Evolutionary conservation across 2,888 invertebrate genomes (phyloP).

Genomic region (Xiphydria camelus): DNA sequence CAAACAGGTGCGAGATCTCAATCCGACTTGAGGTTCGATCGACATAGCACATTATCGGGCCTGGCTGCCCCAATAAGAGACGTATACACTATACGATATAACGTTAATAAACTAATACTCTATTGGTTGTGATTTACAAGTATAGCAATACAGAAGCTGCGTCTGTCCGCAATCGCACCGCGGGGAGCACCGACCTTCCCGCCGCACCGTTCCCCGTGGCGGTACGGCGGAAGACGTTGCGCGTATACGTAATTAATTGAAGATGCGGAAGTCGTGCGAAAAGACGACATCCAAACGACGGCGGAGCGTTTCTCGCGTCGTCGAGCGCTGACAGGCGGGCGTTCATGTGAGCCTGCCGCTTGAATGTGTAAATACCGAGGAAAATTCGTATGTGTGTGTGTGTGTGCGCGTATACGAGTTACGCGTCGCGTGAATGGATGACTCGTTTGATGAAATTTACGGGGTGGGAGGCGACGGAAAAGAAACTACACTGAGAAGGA

Average conservation of each 20-base stretch:
- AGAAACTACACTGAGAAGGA: no score
- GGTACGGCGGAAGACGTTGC: not conserved
- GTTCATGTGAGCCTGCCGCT: conserved; percentile 37
- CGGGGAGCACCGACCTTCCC: no score
- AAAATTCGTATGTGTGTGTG: not conserved
- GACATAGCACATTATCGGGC: conserved; percentile 23
- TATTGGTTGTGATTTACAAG: conserved; percentile 56
- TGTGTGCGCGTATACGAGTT: not conserved
- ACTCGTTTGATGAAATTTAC: no score
- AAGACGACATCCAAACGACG: not conserved
- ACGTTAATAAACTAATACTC: conserved; percentile 48
- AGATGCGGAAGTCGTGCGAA: no score
- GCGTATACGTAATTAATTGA: not conserved
- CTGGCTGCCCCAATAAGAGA: conserved; percentile 17
- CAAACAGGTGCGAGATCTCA: no score
- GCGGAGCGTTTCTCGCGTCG: not conserved
- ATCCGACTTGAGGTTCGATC: no score
- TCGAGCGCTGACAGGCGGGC: conserved; percentile 27
- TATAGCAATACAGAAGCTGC: conserved; percentile 43
- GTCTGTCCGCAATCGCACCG: no score
- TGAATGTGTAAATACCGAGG: conserved; percentile 5
- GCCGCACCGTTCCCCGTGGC: no score
- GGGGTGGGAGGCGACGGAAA: no score
- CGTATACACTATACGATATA: not conserved
- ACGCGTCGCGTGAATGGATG: not conserved